A percentile compares a stretch with the other conserved stretches of the same genome.
Conservation (phyloP, 1,140 invertebrate species). For the Heliconius congener region DNA sequence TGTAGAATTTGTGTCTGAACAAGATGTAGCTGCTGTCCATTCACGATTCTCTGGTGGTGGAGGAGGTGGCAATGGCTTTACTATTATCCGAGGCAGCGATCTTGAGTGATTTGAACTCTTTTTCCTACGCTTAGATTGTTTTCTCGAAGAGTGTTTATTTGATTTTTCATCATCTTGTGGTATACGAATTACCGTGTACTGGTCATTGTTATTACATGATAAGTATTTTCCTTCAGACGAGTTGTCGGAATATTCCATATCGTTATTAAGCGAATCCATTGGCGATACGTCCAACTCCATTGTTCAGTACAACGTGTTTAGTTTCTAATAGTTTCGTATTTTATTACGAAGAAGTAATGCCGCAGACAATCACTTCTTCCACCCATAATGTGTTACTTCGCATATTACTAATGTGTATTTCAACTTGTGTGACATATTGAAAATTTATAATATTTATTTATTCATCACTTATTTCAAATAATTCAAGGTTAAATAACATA, state of each 20-base stretch:
- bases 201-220: conserved; percentile 68
- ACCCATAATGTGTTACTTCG: conserved; percentile 70
- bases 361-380: conserved; percentile 73
- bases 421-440: conserved; percentile 43
- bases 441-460: conserved; percentile 40
- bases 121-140: conserved; percentile 89
- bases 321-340: conserved; percentile 36
- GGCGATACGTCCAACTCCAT: conserved; percentile 76
- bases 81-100: conserved; percentile 86
- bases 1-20: conserved; percentile 60
- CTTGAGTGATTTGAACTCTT: conserved; percentile 88
- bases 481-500: conserved; percentile 54
- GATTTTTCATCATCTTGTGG: conserved; percentile 72
- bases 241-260: conserved; percentile 72
- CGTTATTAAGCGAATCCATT: conserved; percentile 54
- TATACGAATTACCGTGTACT: conserved; percentile 73
- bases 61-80: conserved; percentile 86
- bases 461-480: conserved; percentile 58
- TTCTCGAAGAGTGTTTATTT: conserved; percentile 81
- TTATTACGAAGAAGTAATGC: conserved; percentile 59
- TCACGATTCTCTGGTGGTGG: conserved; percentile 76
- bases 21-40: conserved; percentile 74
- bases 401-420: conserved; percentile 38
- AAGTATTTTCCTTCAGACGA: conserved; percentile 72
- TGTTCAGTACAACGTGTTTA: conserved; percentile 49